These are phyloP conservation scores for Cryptophagus acutangulus DNA, from an alignment of 2,888 invertebrate species.

Conservation along the genomic window DNA sequence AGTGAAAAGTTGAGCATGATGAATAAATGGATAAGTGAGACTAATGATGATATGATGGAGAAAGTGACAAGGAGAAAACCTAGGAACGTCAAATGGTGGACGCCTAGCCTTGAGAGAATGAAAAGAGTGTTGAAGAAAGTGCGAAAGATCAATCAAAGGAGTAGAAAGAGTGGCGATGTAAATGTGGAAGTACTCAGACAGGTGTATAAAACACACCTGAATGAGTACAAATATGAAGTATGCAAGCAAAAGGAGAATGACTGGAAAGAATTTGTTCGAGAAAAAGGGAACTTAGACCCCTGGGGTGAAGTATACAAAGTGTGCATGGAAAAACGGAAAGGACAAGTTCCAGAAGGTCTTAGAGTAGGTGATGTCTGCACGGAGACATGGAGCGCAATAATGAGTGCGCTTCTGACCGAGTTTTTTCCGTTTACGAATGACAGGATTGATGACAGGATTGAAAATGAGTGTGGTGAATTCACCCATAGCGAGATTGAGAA, in stretches of 20 bases:
- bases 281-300: not conserved
- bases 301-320: not conserved
- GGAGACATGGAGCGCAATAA: not conserved
- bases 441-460: not conserved
- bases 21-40: too few relatives aligned
- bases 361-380: not conserved
- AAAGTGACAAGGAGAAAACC: too few relatives aligned
- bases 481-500: conserved; percentile 3
- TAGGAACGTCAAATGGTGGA: too few relatives aligned
- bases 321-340: not conserved
- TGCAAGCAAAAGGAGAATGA: not conserved
- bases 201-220: too few relatives aligned
- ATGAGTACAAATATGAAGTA: not conserved
- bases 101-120: too few relatives aligned
- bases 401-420: not conserved
- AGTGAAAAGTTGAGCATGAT: too few relatives aligned
- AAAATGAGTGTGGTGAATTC: not conserved
- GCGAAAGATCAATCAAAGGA: too few relatives aligned
- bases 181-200: not conserved
- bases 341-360: not conserved
- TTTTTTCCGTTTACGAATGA: not conserved
- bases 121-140: too few relatives aligned
- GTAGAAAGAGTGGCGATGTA: not conserved
- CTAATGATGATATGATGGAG: too few relatives aligned
- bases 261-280: not conserved